Percentiles rank a stretch among this genome's conserved stretches.
phyloP scores from a whole-genome alignment of 2,888 invertebrate species.

The Drosophila prostipennis region DNA sequence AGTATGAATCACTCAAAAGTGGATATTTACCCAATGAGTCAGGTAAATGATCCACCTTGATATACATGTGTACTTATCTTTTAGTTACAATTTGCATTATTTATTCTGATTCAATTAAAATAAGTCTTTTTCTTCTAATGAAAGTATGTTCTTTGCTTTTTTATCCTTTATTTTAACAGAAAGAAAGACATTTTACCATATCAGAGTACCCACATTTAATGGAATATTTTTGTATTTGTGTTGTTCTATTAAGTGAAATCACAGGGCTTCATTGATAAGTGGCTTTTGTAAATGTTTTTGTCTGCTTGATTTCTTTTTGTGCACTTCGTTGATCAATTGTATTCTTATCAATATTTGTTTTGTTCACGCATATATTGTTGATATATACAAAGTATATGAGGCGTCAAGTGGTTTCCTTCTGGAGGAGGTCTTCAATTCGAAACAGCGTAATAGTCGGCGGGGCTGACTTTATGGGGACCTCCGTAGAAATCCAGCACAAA shows the following conservation, averaged over 20 bases:
- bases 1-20: neutral
- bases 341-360: neutral
- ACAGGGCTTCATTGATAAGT: slow-evolving; percentile 23
- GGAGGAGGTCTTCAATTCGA: slow-evolving; percentile 7
- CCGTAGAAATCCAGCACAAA: slow-evolving; percentile 93
- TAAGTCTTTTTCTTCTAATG: neutral
- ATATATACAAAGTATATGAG: slow-evolving; percentile 2
- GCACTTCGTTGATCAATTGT: neutral
- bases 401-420: slow-evolving; percentile 6
- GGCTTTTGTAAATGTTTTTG: too few species aligned
- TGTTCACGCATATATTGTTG: neutral
- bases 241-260: slow-evolving; percentile 12
- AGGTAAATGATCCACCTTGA: too few species aligned
- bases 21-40: neutral
- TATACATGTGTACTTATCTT: too few species aligned
- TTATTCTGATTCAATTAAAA: neutral
- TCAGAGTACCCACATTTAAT: neutral
- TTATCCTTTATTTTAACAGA: too few species aligned
- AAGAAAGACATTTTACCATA: neutral
- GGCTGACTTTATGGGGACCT: slow-evolving; percentile 86
- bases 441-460: slow-evolving; percentile 59
- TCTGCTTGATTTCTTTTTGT: slow-evolving; percentile 1
- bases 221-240: neutral
- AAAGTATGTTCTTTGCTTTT: too few species aligned
- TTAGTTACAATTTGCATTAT: too few species aligned